Base-by-base conservation (phyloP, 2,797 vertebrate species). In the Merluccius polli region DNA sequence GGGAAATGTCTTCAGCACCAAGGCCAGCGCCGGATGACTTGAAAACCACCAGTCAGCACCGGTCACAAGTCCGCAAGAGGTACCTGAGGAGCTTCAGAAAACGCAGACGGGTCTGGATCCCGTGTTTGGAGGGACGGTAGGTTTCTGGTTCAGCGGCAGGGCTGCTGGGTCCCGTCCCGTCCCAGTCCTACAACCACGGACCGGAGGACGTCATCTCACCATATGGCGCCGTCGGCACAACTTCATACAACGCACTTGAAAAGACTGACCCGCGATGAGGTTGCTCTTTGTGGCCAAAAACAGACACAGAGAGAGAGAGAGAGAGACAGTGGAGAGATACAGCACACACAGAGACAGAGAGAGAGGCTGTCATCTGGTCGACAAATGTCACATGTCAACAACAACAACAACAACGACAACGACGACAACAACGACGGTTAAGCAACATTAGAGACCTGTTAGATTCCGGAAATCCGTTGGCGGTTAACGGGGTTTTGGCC, bases 1-100 rank as follows among this genome's bases (percentile, higher is more conserved):
- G n/a, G 32, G 65, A 38, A 18, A 77, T 3, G 68, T 78, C 35
- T 88, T 91, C 92, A 94, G 92, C 0, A 94, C 93, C 88, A 83
- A 70, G 86, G 94, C 93, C 91, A 94, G 92, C 89, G 82, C 86
- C 89, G 82, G 78, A 68, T 82, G 77, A 81, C 78, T 82, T 75
- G 8, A 65, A 65, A 65, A 65, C 3, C 52, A n/a, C 52, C 52
- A n/a, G 21, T 59, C n/a, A n/a, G n/a, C n/a, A n/a, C n/a, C n/a
- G n/a, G n/a, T n/a, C n/a, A n/a, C n/a, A n/a, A n/a, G n/a, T n/a
- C n/a, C n/a, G n/a, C n/a, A n/a, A n/a, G n/a, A n/a, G n/a, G n/a
- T n/a, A n/a, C n/a, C 59, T 59, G 52, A 65, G 24, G 59, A n/a
- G 44, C 16, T 48, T 48, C 44, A 48, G 3, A 35, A n/a, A 41